Conservation (phyloP, 2,113 vertebrate species). For the Oreochromis spilurus region DNA sequence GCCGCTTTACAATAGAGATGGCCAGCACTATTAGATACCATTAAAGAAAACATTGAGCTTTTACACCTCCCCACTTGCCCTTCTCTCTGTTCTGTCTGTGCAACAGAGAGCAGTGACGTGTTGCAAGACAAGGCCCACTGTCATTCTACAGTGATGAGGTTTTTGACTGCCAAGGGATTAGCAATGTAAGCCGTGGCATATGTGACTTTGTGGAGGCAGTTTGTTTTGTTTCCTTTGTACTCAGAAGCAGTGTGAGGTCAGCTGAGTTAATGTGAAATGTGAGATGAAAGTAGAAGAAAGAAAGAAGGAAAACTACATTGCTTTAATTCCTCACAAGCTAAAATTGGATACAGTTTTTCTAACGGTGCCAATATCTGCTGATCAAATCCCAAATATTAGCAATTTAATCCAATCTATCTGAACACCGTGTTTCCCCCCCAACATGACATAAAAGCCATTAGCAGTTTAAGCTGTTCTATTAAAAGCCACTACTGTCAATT, state of each 20-base stretch:
- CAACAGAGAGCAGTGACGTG: not conserved
- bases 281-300: not conserved
- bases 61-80: not conserved
- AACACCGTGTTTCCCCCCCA: not conserved
- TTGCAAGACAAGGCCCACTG: constrained; percentile 4
- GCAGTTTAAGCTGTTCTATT: constrained; percentile 24
- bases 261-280: not conserved
- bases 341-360: not conserved
- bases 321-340: not conserved
- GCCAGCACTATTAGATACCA: not conserved
- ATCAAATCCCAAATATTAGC: constrained; percentile 4
- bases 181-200: constrained; percentile 28
- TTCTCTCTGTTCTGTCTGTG: not conserved
- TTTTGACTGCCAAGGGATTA: constrained; percentile 45
- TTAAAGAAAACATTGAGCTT: not conserved
- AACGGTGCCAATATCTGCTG: not conserved
- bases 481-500: constrained; percentile 21
- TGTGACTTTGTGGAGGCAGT: constrained; percentile 23
- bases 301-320: not conserved
- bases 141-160: constrained; percentile 29
- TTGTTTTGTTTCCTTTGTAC: constrained; percentile 23
- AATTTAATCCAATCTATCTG: constrained; percentile 21
- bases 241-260: constrained; percentile 15
- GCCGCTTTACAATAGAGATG: not conserved
- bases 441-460: constrained; percentile 16